phyloP scores from a whole-genome alignment of 2,797 vertebrate genomes.

The Acrossocheilus wenchowensis region DNA sequence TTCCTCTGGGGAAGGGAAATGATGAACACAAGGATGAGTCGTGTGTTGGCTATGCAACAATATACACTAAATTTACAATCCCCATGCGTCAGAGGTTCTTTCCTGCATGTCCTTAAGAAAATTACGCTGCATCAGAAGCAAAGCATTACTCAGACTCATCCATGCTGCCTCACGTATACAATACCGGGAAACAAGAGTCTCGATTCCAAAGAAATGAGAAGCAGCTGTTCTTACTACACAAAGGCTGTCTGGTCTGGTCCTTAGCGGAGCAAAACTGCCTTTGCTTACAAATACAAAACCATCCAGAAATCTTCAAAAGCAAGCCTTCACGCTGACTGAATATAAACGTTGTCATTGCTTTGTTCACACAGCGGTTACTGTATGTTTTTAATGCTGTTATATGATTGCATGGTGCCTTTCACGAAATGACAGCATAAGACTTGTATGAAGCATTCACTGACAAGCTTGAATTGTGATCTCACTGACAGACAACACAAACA shows the following conservation, averaged over 20 bases:
- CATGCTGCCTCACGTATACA: neutral
- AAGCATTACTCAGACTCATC: conserved; percentile 10
- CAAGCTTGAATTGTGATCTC: neutral
- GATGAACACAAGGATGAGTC: conserved; percentile 22
- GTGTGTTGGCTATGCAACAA: conserved; percentile 20
- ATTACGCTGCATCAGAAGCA: conserved; percentile 35
- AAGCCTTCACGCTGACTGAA: conserved; percentile 7
- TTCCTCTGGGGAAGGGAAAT: conserved; percentile 21
- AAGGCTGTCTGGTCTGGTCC: conserved; percentile 10
- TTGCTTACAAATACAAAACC: neutral
- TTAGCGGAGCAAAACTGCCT: neutral
- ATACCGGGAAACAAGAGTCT: conserved; percentile 21
- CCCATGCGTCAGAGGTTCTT: conserved; percentile 12
- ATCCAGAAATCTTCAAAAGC: conserved; percentile 11
- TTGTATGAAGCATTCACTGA: neutral
- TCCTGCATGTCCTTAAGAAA: conserved; percentile 33
- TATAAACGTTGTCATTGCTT: conserved; percentile 34
- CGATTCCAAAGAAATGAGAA: neutral
- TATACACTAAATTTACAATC: conserved; percentile 26
- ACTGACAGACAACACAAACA: neutral
- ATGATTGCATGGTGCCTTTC: neutral
- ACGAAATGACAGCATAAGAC: neutral
- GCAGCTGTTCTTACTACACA: neutral
- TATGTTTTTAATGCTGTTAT: neutral
- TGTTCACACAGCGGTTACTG: neutral